A percentile compares a stretch with the other conserved stretches of the same genome.
Conservation (phyloP, 2,888 invertebrate genomes). For the Torymus texanus region DNA sequence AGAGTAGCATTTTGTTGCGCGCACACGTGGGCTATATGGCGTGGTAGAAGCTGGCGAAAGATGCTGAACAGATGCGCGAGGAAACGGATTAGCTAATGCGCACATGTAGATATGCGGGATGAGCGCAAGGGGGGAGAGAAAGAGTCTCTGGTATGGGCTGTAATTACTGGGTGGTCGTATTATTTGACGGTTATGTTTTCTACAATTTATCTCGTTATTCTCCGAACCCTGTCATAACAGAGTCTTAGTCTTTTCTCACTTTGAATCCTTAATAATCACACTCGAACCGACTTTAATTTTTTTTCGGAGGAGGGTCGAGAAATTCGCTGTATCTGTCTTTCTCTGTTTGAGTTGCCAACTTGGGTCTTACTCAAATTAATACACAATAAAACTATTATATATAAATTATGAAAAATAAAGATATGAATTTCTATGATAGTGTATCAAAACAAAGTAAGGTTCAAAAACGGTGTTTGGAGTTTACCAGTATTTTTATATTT, state of each 20-base stretch:
- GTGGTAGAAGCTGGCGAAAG: constrained; percentile 10
- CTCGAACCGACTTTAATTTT: no score
- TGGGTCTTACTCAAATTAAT: no score
- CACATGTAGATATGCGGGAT: neutral
- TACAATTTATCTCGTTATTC: constrained; percentile 45
- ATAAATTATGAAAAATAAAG: no score
- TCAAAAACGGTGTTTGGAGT: no score
- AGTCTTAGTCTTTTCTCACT: neutral
- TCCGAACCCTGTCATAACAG: constrained; percentile 19
- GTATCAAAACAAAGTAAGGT: no score
- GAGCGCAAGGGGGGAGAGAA: neutral
- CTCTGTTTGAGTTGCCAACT: neutral
- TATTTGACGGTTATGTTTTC: constrained; percentile 39
- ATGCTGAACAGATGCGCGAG: constrained; percentile 37
- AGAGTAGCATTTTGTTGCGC: neutral
- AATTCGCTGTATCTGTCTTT: constrained; percentile 11
- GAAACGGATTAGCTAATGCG: neutral
- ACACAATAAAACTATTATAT: no score
- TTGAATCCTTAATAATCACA: no score
- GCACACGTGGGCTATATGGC: no score
- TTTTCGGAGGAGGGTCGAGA: neutral
- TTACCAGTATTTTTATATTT: no score
- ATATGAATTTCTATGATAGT: no score
- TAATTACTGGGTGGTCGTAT: constrained; percentile 47
- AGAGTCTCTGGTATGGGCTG: neutral